Percentiles rank a stretch among this genome's conserved stretches.
Conservation (phyloP, 1,140 invertebrate species). For the Cotesia vestalis region DNA sequence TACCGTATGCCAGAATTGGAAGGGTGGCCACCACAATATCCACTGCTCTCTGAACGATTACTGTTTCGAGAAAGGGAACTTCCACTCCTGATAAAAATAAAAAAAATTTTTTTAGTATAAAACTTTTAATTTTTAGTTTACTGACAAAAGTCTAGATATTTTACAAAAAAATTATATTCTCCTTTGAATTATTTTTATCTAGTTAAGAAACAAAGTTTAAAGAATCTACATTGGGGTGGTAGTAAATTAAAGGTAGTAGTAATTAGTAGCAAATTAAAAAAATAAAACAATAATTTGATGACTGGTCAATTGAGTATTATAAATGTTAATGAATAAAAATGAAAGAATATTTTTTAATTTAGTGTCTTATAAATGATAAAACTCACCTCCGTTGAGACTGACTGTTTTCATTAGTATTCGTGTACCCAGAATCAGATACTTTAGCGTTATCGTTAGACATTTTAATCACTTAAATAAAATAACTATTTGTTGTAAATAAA, state of each 20-base stretch:
- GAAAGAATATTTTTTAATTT: no score
- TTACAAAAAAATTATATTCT: background rate
- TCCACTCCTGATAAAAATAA: conserved; percentile 68
- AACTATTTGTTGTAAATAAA: conserved; percentile 18
- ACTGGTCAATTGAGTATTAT: no score
- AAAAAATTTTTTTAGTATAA: conserved; percentile 12
- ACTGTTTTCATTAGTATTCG: conserved; percentile 79
- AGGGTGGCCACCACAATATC: conserved; percentile 73
- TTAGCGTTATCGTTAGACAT: conserved; percentile 70
- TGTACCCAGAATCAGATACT: conserved; percentile 80
- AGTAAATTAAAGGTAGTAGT: no score
- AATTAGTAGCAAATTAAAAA: no score
- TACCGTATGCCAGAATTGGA: conserved; percentile 69
- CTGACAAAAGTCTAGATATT: background rate
- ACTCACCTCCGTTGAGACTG: conserved; percentile 77
- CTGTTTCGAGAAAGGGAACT: conserved; percentile 81
- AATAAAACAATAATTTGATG: no score
- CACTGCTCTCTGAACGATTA: conserved; percentile 80
- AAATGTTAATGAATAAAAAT: no score
- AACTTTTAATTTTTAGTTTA: no score
- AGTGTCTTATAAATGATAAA: no score
- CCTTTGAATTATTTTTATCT: no score
- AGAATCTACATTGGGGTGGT: background rate
- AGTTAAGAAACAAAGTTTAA: no score
- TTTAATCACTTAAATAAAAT: conserved; percentile 56